A percentile compares a stretch with the other conserved stretches of the same genome.
Evolutionary conservation across 2,888 invertebrate genomes (phyloP).

Genomic region (Nomada lathburiana): DNA sequence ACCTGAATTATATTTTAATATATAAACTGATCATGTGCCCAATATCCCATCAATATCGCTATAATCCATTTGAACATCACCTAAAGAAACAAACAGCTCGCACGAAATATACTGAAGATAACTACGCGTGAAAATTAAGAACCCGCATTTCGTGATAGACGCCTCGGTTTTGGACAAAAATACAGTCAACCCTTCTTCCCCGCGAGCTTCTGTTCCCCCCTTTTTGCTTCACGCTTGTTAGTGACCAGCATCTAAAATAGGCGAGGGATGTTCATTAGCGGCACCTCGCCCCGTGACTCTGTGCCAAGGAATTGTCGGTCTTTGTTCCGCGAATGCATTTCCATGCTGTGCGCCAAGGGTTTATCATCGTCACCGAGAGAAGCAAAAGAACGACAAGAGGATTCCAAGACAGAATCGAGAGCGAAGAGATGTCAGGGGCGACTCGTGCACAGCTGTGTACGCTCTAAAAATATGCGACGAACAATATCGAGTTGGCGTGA

Average conservation of each 20-base stretch:
- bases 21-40: too few species aligned
- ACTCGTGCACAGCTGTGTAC: slow-evolving; percentile 50
- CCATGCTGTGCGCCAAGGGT: slow-evolving; percentile 37
- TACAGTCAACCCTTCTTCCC: neutral
- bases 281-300: slow-evolving; percentile 48
- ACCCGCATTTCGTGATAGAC: neutral
- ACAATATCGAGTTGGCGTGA: slow-evolving; percentile 52
- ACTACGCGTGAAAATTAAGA: neutral
- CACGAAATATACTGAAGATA: neutral
- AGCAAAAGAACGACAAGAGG: slow-evolving; percentile 36
- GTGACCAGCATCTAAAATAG: slow-evolving; percentile 69
- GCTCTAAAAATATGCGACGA: slow-evolving; percentile 50
- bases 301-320: slow-evolving; percentile 68
- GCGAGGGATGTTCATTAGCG: slow-evolving; percentile 68
- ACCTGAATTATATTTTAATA: too few species aligned
- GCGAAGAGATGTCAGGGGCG: slow-evolving; percentile 47
- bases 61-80: too few species aligned
- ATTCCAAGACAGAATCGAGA: slow-evolving; percentile 53
- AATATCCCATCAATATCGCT: too few species aligned
- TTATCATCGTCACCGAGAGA: slow-evolving; percentile 48
- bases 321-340: slow-evolving; percentile 57
- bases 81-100: too few species aligned
- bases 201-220: neutral
- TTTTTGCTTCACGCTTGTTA: slow-evolving; percentile 52
- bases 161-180: slow-evolving; percentile 9